Evolutionary conservation across 1,140 invertebrate species (phyloP).

Genomic region (Lepeophtheirus salmonis): DNA sequence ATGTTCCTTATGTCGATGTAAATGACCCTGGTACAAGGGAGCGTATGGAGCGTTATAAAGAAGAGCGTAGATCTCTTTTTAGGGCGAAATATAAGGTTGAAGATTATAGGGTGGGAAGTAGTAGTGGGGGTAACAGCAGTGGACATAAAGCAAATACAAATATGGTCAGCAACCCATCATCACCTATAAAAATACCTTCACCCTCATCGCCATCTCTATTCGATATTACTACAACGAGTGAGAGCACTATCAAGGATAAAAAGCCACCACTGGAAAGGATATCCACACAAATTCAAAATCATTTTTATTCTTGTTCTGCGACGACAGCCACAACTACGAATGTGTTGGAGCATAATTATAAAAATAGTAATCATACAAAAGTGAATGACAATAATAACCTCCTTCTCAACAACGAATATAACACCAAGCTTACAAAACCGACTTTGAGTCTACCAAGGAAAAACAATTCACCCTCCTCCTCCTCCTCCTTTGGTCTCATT

Average conservation of each 20-base stretch:
- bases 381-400: not conserved
- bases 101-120: conserved; percentile 44
- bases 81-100: conserved; percentile 68
- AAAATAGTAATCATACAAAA: not conserved
- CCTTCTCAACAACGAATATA: not conserved
- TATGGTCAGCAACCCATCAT: not conserved
- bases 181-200: too few relatives aligned
- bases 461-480: not conserved
- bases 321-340: not conserved
- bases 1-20: conserved; percentile 30
- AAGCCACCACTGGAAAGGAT: too few relatives aligned
- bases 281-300: not conserved
- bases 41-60: conserved; percentile 72
- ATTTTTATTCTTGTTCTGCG: too few relatives aligned
- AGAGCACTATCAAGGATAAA: conserved; percentile 22
- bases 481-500: conserved; percentile 16
- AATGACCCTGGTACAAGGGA: conserved; percentile 41
- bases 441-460: not conserved
- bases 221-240: conserved; percentile 23
- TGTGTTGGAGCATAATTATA: not conserved
- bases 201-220: not conserved
- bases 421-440: not conserved
- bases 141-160: not conserved
- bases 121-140: conserved; percentile 21
- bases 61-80: conserved; percentile 61